These are phyloP conservation scores for Siderastrea radians DNA, from an alignment of 92 coral and sea anemone genomes.

Conservation along the genomic window DNA sequence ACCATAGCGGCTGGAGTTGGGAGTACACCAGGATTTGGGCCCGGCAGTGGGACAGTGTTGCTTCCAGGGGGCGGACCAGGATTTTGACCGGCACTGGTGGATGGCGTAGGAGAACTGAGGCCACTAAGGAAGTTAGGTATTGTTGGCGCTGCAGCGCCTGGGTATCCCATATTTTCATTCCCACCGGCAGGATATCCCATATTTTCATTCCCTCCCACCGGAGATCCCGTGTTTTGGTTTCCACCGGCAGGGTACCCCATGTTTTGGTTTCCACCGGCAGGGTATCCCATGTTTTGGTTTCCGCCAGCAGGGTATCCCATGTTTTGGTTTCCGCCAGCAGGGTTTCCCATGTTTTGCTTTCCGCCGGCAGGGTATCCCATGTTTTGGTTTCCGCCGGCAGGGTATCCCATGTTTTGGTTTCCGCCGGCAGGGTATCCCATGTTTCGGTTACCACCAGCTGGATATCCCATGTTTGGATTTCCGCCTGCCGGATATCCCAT, in stretches of 20 bases:
- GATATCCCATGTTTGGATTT: conserved; percentile 20
- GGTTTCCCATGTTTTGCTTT: conserved; percentile 26
- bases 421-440: not conserved
- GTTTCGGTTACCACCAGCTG: not conserved
- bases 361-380: conserved; percentile 5
- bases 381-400: not conserved
- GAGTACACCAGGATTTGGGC: not conserved
- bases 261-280: not conserved
- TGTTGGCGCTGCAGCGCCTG: not conserved
- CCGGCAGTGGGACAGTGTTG: not conserved
- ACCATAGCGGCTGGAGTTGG: not conserved
- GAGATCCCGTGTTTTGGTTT: conserved; percentile 11
- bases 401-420: not conserved
- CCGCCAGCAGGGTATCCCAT: not conserved
- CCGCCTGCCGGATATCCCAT: conserved; percentile 5
- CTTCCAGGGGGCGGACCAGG: not conserved
- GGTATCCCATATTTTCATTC: conserved; percentile 20
- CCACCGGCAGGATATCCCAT: conserved; percentile 4
- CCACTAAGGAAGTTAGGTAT: conserved; percentile 32
- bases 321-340: not conserved
- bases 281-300: conserved; percentile 16
- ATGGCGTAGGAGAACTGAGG: not conserved
- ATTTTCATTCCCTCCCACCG: not conserved
- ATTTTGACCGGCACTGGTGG: not conserved
- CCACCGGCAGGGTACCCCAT: conserved; percentile 15